Conservation (phyloP, 2,888 invertebrate genomes). For the Scotopteryx bipunctaria region DNA sequence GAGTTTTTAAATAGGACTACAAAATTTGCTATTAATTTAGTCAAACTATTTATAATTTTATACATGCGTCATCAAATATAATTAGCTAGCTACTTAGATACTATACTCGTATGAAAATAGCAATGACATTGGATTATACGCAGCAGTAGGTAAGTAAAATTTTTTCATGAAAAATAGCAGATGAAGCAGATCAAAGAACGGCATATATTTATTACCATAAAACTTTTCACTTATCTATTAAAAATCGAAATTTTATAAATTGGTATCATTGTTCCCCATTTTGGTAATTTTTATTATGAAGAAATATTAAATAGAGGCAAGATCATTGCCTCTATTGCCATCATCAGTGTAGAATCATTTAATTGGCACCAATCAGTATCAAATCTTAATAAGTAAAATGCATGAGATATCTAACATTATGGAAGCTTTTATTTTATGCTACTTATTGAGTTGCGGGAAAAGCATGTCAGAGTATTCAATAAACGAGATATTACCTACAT, state of each 20-base stretch:
- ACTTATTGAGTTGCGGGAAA: too few relatives aligned
- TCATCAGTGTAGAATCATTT: too few relatives aligned
- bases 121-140: background rate
- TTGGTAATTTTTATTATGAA: constrained; percentile 51
- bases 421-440: too few relatives aligned
- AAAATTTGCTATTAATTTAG: constrained; percentile 47
- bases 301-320: constrained; percentile 39
- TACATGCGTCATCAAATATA: background rate
- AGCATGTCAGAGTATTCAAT: background rate
- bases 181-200: background rate
- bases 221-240: background rate
- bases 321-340: constrained; percentile 44
- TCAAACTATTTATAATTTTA: background rate
- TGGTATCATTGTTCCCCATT: constrained; percentile 72
- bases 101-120: background rate
- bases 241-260: constrained; percentile 40
- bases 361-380: constrained; percentile 68
- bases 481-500: too few relatives aligned
- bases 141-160: background rate
- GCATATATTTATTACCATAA: background rate
- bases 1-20: constrained; percentile 58
- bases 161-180: constrained; percentile 31
- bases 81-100: too few relatives aligned
- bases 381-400: too few relatives aligned
- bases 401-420: too few relatives aligned